Percentiles rank a stretch among this genome's conserved stretches.
Conservation (phyloP, 2,797 vertebrate species). For the Premnoplex brunnescens region DNA sequence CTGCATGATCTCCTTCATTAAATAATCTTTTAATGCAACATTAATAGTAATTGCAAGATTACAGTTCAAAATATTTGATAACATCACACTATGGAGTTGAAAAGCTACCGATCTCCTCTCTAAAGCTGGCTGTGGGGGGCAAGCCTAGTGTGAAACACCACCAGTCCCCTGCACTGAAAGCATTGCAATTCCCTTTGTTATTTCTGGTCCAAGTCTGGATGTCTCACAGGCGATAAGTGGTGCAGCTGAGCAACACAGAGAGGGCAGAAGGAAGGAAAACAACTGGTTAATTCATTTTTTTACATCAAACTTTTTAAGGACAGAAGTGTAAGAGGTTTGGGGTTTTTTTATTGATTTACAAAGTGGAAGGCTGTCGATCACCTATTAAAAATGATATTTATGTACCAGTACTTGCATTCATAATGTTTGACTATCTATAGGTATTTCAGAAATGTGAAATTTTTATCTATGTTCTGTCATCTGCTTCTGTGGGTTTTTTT, state of each 20-base stretch:
- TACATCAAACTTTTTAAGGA: not conserved
- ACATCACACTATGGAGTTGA: conserved; percentile 65
- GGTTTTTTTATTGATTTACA: not conserved
- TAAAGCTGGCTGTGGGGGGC: conserved; percentile 62
- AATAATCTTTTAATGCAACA: conserved; percentile 79
- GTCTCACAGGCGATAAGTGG: not conserved
- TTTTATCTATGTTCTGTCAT: not conserved
- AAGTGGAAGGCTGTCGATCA: not conserved
- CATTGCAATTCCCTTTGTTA: not conserved
- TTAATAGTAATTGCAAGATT: conserved; percentile 79
- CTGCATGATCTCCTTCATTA: conserved; percentile 76
- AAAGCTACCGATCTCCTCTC: conserved; percentile 59
- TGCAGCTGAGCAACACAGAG: not conserved
- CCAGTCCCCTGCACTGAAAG: conserved; percentile 11
- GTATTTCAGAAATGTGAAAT: not conserved
- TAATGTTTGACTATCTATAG: not conserved
- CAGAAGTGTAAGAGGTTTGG: accelerated
- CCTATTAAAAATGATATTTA: not conserved
- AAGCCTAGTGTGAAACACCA: conserved; percentile 17
- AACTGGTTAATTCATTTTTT: not conserved
- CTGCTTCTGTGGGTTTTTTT: not conserved
- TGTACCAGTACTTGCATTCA: not conserved
- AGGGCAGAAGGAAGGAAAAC: not conserved
- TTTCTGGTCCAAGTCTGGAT: not conserved
- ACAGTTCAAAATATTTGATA: conserved; percentile 80